Evolutionary conservation across 2,113 vertebrate species (phyloP).

Genomic region (Phyllostomus discolor): DNA sequence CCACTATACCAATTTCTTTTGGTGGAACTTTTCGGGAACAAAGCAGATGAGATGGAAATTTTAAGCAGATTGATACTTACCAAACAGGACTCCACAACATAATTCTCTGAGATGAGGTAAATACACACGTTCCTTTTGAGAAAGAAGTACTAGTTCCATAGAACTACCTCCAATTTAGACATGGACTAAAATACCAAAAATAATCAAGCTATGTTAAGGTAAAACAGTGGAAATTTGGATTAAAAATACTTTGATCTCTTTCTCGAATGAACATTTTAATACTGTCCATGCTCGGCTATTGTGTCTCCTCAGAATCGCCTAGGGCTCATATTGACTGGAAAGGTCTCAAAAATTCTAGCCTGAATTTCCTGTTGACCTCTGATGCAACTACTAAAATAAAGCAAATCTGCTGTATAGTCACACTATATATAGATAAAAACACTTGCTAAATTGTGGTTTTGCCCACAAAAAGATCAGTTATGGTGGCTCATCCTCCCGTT

Average conservation of each 20-base stretch:
- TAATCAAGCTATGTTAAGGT: not conserved
- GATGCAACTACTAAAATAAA: not conserved
- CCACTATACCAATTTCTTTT: not conserved
- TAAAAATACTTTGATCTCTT: not conserved
- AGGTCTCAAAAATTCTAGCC: not conserved
- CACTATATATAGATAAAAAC: not conserved
- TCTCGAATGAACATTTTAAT: not conserved
- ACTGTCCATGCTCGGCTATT: not conserved
- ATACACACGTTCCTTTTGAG: not conserved
- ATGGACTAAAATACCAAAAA: not conserved
- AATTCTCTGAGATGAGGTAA: not conserved
- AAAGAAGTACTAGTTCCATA: not conserved
- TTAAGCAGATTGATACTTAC: not conserved
- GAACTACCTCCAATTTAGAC: not conserved
- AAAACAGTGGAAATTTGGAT: not conserved
- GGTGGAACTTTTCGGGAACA: not conserved
- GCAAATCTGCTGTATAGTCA: not conserved
- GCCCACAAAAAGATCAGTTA: not conserved
- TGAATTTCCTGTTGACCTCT: not conserved
- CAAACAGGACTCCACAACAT: not conserved
- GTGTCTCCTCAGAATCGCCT: not conserved
- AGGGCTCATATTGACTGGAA: not conserved
- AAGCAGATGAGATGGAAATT: not conserved
- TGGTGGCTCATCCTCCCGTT: not conserved
- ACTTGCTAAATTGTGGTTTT: not conserved